phyloP scores from a whole-genome alignment of 2,797 vertebrate species.

The Danio aesculapii region DNA sequence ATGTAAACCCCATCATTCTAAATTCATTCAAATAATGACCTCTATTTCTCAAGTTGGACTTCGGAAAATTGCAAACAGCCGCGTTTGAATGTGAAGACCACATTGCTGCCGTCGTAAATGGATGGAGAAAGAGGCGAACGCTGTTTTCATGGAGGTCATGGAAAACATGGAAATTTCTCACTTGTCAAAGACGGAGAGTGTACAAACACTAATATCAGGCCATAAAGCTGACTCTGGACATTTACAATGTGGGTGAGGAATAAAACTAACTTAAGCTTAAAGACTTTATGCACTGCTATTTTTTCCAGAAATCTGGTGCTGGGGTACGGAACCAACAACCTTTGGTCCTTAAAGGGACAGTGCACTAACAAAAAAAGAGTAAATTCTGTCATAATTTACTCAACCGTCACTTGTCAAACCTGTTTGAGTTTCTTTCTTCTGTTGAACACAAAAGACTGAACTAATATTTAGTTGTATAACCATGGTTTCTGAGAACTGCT shows the following conservation, averaged over 20 bases:
- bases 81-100: conserved; percentile 33
- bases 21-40: conserved; percentile 60
- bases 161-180: conserved; percentile 67
- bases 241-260: conserved; percentile 23
- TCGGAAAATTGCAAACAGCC: conserved; percentile 61
- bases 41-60: conserved; percentile 59
- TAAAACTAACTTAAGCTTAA: neutral
- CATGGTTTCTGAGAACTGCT: no score
- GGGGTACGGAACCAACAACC: neutral
- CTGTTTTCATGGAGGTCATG: conserved; percentile 64
- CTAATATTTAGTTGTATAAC: no score
- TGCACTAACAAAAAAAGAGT: no score
- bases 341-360: neutral
- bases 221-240: neutral
- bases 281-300: neutral
- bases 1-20: conserved; percentile 70
- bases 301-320: neutral
- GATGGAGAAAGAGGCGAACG: conserved; percentile 55
- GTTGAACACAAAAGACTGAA: no score
- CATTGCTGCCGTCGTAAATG: conserved; percentile 60
- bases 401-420: no score
- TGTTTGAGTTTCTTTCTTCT: no score
- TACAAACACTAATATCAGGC: conserved; percentile 11
- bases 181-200: conserved; percentile 14
- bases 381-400: no score